Evolutionary conservation across 2,888 invertebrate species (phyloP).

Genomic region (Chirona hameri): DNA sequence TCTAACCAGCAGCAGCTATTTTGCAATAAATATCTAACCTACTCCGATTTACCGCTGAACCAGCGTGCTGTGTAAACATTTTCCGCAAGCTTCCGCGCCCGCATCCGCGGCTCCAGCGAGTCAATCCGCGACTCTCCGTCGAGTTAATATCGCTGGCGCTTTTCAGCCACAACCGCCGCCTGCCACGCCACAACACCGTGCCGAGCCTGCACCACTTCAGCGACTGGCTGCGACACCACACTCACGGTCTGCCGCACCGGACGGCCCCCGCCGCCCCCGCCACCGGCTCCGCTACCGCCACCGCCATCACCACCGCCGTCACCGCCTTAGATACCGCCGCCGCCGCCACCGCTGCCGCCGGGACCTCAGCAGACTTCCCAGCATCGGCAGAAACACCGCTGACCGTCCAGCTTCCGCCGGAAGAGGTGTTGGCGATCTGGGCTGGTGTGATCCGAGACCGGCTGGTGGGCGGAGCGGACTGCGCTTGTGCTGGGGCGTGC

Average conservation of each 20-base stretch:
- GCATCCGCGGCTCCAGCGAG: too few species aligned
- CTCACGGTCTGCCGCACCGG: neutral
- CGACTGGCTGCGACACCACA: neutral
- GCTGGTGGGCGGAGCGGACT: neutral
- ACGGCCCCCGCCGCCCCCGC: neutral
- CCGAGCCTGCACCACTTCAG: conserved; percentile 12
- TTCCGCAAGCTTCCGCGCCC: too few species aligned
- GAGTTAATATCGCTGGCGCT: too few species aligned
- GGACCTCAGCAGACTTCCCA: neutral
- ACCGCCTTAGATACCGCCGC: neutral
- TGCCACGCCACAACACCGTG: conserved; percentile 1
- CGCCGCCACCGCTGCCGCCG: neutral
- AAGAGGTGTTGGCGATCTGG: too few species aligned
- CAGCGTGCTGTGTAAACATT: too few species aligned
- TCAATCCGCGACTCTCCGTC: too few species aligned
- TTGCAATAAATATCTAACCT: too few species aligned
- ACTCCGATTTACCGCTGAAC: too few species aligned
- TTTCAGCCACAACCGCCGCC: neutral
- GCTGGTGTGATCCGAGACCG: too few species aligned
- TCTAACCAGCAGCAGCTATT: too few species aligned
- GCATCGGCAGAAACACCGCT: too few species aligned
- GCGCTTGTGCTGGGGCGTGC: neutral
- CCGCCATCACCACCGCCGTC: neutral
- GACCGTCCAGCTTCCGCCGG: neutral
- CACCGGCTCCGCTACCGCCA: neutral